These are phyloP conservation scores for Ecdyonurus torrentis DNA, from an alignment of 2,888 invertebrate species.

Conservation along the genomic window DNA sequence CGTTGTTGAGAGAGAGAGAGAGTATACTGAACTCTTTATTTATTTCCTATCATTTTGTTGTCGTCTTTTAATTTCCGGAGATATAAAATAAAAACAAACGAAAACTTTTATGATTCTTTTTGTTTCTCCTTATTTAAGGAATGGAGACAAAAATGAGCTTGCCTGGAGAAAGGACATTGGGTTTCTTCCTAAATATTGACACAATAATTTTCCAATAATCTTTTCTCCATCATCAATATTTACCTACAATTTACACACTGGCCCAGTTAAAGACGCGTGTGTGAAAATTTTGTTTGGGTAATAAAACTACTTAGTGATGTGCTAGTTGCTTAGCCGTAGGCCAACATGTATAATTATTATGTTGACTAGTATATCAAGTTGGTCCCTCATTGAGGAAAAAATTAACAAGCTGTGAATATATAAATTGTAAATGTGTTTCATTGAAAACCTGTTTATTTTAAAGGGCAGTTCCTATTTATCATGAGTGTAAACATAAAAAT, in stretches of 20 bases:
- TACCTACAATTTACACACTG: background rate
- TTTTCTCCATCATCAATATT: background rate
- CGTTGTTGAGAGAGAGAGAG: too few relatives aligned
- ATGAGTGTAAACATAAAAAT: too few relatives aligned
- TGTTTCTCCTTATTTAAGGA: background rate
- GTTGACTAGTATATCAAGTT: background rate
- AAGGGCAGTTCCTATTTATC: too few relatives aligned
- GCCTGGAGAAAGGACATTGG: background rate
- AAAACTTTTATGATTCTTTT: background rate
- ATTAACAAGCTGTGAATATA: too few relatives aligned
- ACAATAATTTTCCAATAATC: background rate
- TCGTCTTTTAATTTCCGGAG: background rate
- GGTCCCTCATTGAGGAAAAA: too few relatives aligned
- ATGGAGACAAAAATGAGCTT: background rate
- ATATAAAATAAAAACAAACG: background rate
- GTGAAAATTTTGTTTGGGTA: background rate
- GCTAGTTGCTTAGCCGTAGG: background rate
- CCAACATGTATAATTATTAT: background rate
- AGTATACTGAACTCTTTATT: too few relatives aligned
- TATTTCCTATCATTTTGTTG: background rate
- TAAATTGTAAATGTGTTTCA: too few relatives aligned
- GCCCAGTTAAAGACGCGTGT: background rate
- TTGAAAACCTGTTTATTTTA: too few relatives aligned
- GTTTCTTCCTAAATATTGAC: background rate
- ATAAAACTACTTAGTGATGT: background rate